A percentile compares a stretch with the other conserved stretches of the same genome.
phyloP scores from a whole-genome alignment of 2,113 vertebrate genomes.

The Pachyramphus minor region DNA sequence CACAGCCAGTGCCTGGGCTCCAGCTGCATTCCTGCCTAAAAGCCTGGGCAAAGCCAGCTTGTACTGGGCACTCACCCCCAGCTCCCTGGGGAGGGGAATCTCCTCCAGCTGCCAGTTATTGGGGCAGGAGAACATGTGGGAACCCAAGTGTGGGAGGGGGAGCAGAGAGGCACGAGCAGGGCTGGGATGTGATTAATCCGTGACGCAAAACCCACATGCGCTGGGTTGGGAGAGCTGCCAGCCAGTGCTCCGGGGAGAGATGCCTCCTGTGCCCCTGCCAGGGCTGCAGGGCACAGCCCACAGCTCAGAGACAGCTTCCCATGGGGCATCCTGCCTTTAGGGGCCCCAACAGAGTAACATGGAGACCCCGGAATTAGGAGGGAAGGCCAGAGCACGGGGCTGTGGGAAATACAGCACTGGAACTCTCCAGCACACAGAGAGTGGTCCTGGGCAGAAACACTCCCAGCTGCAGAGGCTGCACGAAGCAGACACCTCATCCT shows the following conservation, averaged over 20 bases:
- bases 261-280: rapidly evolving
- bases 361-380: not conserved
- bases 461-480: not conserved
- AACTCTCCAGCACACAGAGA: not conserved
- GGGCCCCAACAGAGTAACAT: rapidly evolving
- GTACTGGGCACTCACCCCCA: no score
- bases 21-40: not conserved
- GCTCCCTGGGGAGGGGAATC: not conserved
- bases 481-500: not conserved
- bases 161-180: not conserved
- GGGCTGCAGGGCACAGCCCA: not conserved
- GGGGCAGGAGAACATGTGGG: not conserved
- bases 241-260: not conserved
- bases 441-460: not conserved
- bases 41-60: not conserved
- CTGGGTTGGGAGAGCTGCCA: not conserved
- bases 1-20: not conserved
- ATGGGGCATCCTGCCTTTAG: rapidly evolving
- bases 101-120: not conserved
- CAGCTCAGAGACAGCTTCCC: not conserved
- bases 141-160: not conserved
- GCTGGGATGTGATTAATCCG: not conserved
- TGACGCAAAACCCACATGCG: not conserved
- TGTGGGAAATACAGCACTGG: not conserved
- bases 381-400: not conserved